A percentile compares a stretch with the other conserved stretches of the same genome.
These are phyloP conservation scores for Porites australiensis DNA, from an alignment of 64 coral and sea anemone genomes.

Conservation along the genomic window DNA sequence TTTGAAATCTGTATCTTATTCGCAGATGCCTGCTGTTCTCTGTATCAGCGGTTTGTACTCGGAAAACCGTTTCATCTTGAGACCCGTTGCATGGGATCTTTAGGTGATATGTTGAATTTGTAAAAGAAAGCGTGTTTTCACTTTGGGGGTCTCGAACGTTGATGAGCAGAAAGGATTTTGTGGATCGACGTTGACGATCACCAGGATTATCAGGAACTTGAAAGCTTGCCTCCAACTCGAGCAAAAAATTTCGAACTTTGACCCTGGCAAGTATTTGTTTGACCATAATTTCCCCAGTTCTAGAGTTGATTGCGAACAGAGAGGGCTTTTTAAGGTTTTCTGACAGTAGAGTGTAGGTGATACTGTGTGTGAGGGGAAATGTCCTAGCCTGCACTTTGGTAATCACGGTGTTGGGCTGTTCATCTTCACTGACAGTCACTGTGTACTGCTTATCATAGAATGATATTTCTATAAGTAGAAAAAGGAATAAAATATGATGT, in stretches of 20 bases:
- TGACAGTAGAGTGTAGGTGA: slow-evolving; percentile 73
- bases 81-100: slow-evolving; percentile 84
- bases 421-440: slow-evolving; percentile 65
- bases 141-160: slow-evolving; percentile 68
- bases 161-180: slow-evolving; percentile 71
- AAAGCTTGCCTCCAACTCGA: slow-evolving; percentile 76
- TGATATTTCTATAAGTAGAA: slow-evolving; percentile 59
- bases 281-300: slow-evolving; percentile 72
- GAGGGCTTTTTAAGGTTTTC: slow-evolving; percentile 79
- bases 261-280: slow-evolving; percentile 63
- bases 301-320: slow-evolving; percentile 73
- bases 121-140: slow-evolving; percentile 56
- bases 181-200: slow-evolving; percentile 11
- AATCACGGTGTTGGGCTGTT: slow-evolving; percentile 49
- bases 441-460: slow-evolving; percentile 63
- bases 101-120: slow-evolving; percentile 55
- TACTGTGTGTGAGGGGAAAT: slow-evolving; percentile 26
- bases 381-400: slow-evolving; percentile 74
- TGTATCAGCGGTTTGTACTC: slow-evolving; percentile 42
- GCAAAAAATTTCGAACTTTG: slow-evolving; percentile 55
- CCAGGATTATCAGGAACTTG: slow-evolving; percentile 34
- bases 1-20: slow-evolving; percentile 77
- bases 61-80: slow-evolving; percentile 68
- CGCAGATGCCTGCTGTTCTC: slow-evolving; percentile 40
- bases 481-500: neutral